Evolutionary conservation across 2,113 vertebrate species (phyloP), one percentile per base, ranked within the genome.

Genomic region (Neodon shergylaensis): DNA sequence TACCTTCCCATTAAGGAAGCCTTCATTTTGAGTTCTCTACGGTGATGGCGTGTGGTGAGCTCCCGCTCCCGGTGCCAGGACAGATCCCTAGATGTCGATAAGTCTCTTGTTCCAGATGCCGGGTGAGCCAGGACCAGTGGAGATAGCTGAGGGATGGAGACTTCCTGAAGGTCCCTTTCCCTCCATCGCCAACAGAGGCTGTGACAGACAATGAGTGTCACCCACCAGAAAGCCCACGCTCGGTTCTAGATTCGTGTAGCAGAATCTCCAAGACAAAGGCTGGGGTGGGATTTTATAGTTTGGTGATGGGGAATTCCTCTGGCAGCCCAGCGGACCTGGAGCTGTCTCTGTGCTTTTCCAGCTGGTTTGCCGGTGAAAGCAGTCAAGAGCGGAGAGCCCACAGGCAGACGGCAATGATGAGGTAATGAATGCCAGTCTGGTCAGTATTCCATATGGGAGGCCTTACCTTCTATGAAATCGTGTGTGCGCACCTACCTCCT

Each of bases 131-230:
- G 26, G 28, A 10, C 39, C 42, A 1, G 10, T 10, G 49, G 28
- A 63, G 19, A 36, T 1, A 68, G 3, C 7, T 26, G 6, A 0
- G 0, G 16, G 28, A 52, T 31, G 31, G 28, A 0, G 44, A 70
- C 83, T 54, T 31, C 1, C 7, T 54, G 26, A 49, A 5, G 5
- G 0, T 1, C 1, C 16, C 9, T 49, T 1, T 0, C 2, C 1
- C 36, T 22, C 17, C 8, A 13, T n/a, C 4, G 21, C 14, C 2
- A 14, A 44, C 44, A 19, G 49, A 54, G 17, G 24, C 4, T 11
- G 36, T 11, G n/a, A 39, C 1, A 26, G 77, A 11, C 44, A 2
- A 0, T 24, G 5, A 11, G 13, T 0, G 13, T 5, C 26, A 26
- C 24, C 54, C 12, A 65, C 52, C 39, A 17, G 26, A 28, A 82